Base-by-base conservation (phyloP, 1,140 invertebrate genomes). In the Anastrepha obliqua region DNA sequence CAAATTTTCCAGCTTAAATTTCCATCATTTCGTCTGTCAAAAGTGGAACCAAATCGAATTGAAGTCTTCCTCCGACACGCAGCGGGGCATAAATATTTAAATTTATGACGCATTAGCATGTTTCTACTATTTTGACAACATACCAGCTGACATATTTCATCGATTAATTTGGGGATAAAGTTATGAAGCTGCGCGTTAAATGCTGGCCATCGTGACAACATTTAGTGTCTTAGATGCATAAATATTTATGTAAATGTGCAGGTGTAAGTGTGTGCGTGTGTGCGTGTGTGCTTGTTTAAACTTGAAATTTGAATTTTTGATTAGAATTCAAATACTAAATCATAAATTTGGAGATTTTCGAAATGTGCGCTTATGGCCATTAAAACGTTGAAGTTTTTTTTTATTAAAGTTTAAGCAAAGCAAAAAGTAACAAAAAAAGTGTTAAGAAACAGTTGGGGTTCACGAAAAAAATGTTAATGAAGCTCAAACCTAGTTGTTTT, bases 301-400 rank as follows among this genome's bases (percentile, higher is more conserved):
- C 42, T 85, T n/a, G n/a, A 85, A 74, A 44, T 85, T 85, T 85
- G 81, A 85, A 85, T 85, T 59, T 85, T 85, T 85, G 20, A 85
- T 85, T 85, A 62, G 55, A 59, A 85, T 39, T 42, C 55, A 85
- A 58, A 85, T 59, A 85, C 39, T 85, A 85, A 85, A 85, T 85
- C 81, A 85, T 85, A 85, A 85, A 85, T 85, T 85, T 59, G 20
- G 39, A 62, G 81, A 58, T 62, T 58, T 29, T 62, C 81, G 39
- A 59, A 20, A 29, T 85, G 47, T 47, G 78, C 78, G 47, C 55
- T 39, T 20, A 39, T 17, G 81, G 17, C 58, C 39, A 29, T 44
- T 62, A 58, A 85, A 85, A 11, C 9, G 81, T 58, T 59, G 81
- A 58, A 51, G 58, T 85, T 85, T 85, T 42, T 42, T 55, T 85